A percentile compares a stretch with the other conserved stretches of the same genome.
phyloP scores from a whole-genome alignment of 2,113 vertebrate genomes.

The Plotosus lineatus region DNA sequence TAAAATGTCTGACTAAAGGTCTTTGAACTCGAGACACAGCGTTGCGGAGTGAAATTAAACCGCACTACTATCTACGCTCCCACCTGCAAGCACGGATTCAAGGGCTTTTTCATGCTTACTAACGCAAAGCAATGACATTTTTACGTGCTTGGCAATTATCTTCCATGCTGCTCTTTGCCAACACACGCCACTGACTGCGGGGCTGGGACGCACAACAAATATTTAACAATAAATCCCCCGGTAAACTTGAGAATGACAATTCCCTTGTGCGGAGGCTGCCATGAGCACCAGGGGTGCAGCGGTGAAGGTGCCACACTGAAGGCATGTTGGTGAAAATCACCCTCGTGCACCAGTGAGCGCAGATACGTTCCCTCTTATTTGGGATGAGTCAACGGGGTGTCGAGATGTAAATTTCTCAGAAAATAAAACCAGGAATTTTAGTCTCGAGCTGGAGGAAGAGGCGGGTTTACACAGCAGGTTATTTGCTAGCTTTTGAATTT shows the following conservation, averaged over 20 bases:
- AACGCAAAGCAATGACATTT: slow-evolving; percentile 28
- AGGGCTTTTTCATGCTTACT: slow-evolving; percentile 29
- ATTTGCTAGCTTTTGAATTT: not conserved
- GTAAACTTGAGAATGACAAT: slow-evolving; percentile 10
- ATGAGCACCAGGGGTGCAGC: not conserved
- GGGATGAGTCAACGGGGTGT: not conserved
- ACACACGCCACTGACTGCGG: not conserved
- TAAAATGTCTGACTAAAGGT: slow-evolving; percentile 75
- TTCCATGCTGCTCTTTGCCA: not conserved
- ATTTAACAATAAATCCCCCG: slow-evolving; percentile 19
- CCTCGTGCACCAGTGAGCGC: not conserved
- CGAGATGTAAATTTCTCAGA: not conserved
- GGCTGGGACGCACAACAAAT: not conserved
- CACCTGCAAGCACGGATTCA: slow-evolving; percentile 48
- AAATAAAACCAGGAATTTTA: not conserved
- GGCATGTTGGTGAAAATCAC: slow-evolving; percentile 30
- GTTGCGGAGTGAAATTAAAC: slow-evolving; percentile 60
- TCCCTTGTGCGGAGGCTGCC: not conserved
- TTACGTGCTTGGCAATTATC: slow-evolving; percentile 13
- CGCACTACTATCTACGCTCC: slow-evolving; percentile 54
- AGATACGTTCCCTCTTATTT: not conserved
- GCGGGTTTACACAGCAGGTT: not conserved
- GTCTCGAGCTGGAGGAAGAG: not conserved
- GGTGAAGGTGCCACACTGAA: not conserved
- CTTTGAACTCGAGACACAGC: slow-evolving; percentile 66